Percentiles rank a stretch among this genome's conserved stretches.
Evolutionary conservation across 2,797 vertebrate species (phyloP).

Genomic region (Hoplostethus mediterraneus): DNA sequence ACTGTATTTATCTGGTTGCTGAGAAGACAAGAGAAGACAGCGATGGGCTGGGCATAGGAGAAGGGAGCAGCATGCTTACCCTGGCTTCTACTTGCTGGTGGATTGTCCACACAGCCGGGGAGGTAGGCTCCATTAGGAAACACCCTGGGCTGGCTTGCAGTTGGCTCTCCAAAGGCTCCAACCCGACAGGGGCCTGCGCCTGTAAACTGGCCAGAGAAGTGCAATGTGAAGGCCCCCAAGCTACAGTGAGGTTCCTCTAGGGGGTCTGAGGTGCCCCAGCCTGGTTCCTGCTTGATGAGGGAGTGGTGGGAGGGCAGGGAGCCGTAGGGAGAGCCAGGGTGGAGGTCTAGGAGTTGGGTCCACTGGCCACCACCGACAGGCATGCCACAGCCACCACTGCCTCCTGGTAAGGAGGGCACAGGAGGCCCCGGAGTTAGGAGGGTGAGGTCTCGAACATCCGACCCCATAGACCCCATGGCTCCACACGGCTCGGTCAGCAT

Average conservation of each 20-base stretch:
- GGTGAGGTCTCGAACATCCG: constrained; percentile 93
- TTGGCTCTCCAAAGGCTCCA: constrained; percentile 89
- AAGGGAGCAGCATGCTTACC: constrained; percentile 83
- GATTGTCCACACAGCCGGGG: constrained; percentile 91
- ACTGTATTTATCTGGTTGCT: not conserved
- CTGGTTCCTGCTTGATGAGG: constrained; percentile 97
- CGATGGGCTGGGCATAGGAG: not conserved
- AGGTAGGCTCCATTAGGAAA: constrained; percentile 92
- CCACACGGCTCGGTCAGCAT: constrained; percentile 84
- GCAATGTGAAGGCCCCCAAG: constrained; percentile 95
- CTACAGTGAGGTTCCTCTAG: constrained; percentile 93
- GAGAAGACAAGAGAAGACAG: not conserved
- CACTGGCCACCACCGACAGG: constrained; percentile 91
- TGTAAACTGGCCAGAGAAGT: constrained; percentile 96
- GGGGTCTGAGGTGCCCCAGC: constrained; percentile 90
- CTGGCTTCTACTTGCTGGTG: constrained; percentile 89
- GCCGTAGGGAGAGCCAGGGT: constrained; percentile 89
- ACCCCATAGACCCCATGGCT: constrained; percentile 89
- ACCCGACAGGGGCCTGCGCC: constrained; percentile 93
- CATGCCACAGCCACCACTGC: constrained; percentile 88
- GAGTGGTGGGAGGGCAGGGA: constrained; percentile 91
- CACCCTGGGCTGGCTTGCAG: constrained; percentile 88
- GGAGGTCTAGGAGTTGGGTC: constrained; percentile 91
- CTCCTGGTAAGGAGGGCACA: constrained; percentile 86
- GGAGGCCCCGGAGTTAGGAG: constrained; percentile 86